Evolutionary conservation across 2,113 vertebrate genomes (phyloP).

Genomic region (Myiagra hebetior): DNA sequence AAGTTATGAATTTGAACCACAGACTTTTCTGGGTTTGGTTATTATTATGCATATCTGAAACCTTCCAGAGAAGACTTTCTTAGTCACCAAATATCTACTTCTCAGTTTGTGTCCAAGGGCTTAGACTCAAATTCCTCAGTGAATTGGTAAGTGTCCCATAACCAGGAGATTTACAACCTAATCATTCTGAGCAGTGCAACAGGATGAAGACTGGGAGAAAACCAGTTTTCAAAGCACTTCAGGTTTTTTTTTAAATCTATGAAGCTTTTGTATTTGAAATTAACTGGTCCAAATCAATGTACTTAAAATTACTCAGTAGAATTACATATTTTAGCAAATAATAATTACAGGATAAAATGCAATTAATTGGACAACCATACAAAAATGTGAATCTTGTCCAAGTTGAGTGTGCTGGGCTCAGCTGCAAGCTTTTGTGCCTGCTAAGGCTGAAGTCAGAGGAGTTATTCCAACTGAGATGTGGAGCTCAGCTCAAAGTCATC

Average conservation of each 20-base stretch:
- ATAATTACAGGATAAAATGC: not conserved
- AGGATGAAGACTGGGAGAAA: not conserved
- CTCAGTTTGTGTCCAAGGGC: not conserved
- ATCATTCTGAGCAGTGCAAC: not conserved
- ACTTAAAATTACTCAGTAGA: not conserved
- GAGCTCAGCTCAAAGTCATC: not conserved
- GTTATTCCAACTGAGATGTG: not conserved
- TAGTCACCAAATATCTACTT: not conserved
- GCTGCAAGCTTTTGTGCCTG: not conserved
- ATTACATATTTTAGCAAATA: not conserved
- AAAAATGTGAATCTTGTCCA: not conserved
- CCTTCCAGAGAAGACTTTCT: not conserved
- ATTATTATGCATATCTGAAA: not conserved
- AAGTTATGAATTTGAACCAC: not conserved
- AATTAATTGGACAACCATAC: not conserved
- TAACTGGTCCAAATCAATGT: not conserved
- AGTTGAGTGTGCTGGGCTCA: not conserved
- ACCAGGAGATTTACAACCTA: not conserved
- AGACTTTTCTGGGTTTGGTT: not conserved
- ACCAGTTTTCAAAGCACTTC: not conserved
- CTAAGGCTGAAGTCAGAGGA: not conserved
- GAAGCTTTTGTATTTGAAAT: not conserved
- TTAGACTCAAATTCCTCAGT: not conserved
- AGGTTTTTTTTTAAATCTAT: not conserved
- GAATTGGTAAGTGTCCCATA: not conserved